Evolutionary conservation across 1,140 invertebrate species (phyloP).

Genomic region (Camponotus pennsylvanicus): DNA sequence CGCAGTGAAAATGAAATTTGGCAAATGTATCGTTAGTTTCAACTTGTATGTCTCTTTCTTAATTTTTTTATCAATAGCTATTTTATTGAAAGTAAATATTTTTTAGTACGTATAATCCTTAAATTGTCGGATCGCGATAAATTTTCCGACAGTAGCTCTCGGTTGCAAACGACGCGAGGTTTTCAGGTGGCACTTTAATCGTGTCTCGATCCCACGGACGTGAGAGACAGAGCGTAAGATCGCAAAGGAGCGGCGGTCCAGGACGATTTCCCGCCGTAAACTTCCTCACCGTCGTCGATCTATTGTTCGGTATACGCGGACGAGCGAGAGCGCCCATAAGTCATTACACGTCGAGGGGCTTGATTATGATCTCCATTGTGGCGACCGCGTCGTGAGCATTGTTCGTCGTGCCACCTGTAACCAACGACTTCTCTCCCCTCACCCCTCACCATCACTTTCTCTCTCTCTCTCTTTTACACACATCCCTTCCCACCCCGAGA

Average conservation of each 20-base stretch:
- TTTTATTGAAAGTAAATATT: conserved; percentile 11
- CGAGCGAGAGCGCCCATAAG: conserved; percentile 76
- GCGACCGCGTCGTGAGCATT: conserved; percentile 79
- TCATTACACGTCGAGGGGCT: conserved; percentile 80
- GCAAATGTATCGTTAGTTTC: background rate
- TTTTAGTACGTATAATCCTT: background rate
- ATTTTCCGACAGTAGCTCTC: conserved; percentile 12
- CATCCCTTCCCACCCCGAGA: conserved; percentile 38
- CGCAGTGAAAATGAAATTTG: conserved; percentile 1
- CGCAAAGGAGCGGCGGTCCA: conserved; percentile 45
- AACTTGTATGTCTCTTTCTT: background rate
- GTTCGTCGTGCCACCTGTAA: conserved; percentile 75
- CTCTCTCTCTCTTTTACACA: background rate
- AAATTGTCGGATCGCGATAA: conserved; percentile 3
- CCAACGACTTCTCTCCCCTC: background rate
- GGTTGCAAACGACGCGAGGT: conserved; percentile 1
- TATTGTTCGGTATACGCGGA: conserved; percentile 77
- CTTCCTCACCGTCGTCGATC: conserved; percentile 74
- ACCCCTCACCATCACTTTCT: background rate
- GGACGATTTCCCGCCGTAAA: conserved; percentile 72
- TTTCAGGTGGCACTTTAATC: conserved; percentile 50
- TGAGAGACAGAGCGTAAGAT: conserved; percentile 24
- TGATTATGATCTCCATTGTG: conserved; percentile 83
- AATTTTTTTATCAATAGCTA: background rate
- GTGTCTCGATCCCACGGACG: conserved; percentile 23